Evolutionary conservation across 2,797 vertebrate genomes (phyloP).

Genomic region (Alfaro cultratus): DNA sequence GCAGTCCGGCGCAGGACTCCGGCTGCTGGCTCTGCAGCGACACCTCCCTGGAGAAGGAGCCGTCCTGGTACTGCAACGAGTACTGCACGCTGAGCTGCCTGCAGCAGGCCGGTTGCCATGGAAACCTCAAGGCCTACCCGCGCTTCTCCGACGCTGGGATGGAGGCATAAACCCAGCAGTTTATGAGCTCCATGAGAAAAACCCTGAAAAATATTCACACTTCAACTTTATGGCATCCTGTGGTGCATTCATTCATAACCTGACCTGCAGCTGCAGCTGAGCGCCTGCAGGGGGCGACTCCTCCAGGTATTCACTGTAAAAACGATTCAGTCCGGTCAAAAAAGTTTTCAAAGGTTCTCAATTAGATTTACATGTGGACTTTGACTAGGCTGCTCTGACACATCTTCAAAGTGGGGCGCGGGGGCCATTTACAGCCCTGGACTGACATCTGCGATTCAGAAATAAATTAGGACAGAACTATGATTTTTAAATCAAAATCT

Average conservation of each 20-base stretch:
- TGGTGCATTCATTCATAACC: not conserved
- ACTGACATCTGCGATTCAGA: too few species aligned
- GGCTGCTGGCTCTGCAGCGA: slow-evolving; percentile 63
- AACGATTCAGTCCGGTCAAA: not conserved
- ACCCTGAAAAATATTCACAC: not conserved
- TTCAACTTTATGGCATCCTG: not conserved
- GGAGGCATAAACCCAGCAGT: slow-evolving; percentile 6
- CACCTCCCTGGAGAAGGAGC: slow-evolving; percentile 48
- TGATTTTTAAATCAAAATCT: too few species aligned
- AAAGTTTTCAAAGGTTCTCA: not conserved
- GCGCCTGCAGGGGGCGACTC: not conserved
- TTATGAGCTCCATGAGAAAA: not conserved
- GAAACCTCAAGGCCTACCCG: not conserved
- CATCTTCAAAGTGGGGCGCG: not conserved
- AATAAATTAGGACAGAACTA: too few species aligned
- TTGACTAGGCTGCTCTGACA: not conserved
- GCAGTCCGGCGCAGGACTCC: slow-evolving; percentile 41
- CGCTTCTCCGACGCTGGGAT: not conserved
- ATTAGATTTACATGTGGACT: not conserved
- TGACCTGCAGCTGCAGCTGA: not conserved
- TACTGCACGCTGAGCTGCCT: slow-evolving; percentile 75
- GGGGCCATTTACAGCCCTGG: too few species aligned
- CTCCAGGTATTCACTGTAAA: not conserved
- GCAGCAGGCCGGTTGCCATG: slow-evolving; percentile 21
- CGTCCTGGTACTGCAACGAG: slow-evolving; percentile 69